Base-by-base conservation (phyloP, 2,797 vertebrate genomes). In the Takifugu ocellatus region DNA sequence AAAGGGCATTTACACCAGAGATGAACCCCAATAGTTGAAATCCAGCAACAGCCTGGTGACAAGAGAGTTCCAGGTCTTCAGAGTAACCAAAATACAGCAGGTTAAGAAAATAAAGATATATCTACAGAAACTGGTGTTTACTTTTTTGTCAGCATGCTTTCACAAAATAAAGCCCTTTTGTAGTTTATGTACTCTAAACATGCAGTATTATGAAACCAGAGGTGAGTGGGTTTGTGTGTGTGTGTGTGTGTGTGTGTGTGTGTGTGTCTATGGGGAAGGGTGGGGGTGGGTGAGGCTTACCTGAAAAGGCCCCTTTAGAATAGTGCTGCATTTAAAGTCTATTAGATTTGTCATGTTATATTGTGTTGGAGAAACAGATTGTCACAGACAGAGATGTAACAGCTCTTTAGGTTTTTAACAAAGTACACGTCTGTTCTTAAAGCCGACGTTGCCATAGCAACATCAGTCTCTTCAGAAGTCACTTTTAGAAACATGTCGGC, bases 151-250 rank as follows among this genome's bases (percentile, higher is more conserved):
- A 36, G 71, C 76, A 68, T 68, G 68, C 73, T 61, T 84, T 77
- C 68, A 81, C 65, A 83, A 88, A 81, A 89, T 78, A 75, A 90
- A 92, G 90, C 90, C 90, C 90, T 91, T 88, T 78, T 29, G 66
- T 52, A 52, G 70, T 83, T 82, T 55, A 60, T 48, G 26, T 53
- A 29, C 54, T 72, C 75, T n/a, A 17, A 63, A 50, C 61, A 82
- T 71, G 79, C 66, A 61, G 72, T 54, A 60, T 63, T 68, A 61
- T 66, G 61, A 72, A 74, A 74, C 61, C 16, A 9, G 14, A 16
- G 14, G 2, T 21, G 21, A 21, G 21, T 21, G 21, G 21, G 21
- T 21, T 21, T 21, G 21, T 21, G 21, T 21, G 21, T 21, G 21
- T 21, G 21, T 21, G 21, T 21, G 21, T 21, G 21, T 21, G 17